Evolutionary conservation across 1,140 invertebrate genomes (phyloP).

Genomic region (Heliothis virescens): DNA sequence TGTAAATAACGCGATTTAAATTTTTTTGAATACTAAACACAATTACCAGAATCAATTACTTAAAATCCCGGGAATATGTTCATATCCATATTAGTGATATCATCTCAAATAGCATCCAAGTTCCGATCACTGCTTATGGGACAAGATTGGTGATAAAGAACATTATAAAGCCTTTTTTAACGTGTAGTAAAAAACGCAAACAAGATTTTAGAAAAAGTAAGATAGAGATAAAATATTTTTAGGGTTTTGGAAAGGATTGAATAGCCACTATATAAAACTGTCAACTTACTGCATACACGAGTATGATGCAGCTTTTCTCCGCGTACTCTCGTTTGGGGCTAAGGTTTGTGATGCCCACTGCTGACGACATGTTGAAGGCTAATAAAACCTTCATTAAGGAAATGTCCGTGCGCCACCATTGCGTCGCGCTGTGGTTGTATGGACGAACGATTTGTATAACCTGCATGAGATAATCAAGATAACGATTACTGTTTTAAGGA

Average conservation of each 20-base stretch:
- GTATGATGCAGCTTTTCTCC: constrained; percentile 67
- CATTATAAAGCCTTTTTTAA: too few relatives aligned
- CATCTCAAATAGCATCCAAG: too few relatives aligned
- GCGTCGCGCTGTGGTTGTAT: constrained; percentile 62
- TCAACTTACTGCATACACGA: constrained; percentile 69
- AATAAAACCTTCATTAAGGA: constrained; percentile 72
- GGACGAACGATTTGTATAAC: constrained; percentile 74
- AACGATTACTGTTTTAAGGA: not conserved
- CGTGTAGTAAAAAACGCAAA: too few relatives aligned
- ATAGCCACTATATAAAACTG: not conserved
- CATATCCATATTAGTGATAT: too few relatives aligned
- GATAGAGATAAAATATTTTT: too few relatives aligned
- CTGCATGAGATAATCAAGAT: constrained; percentile 54
- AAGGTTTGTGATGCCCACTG: constrained; percentile 54
- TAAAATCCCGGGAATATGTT: too few relatives aligned
- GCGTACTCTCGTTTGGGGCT: constrained; percentile 52
- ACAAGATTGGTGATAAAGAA: too few relatives aligned
- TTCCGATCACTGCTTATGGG: too few relatives aligned
- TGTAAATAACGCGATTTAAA: too few relatives aligned
- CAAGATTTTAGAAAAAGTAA: too few relatives aligned
- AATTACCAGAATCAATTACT: too few relatives aligned
- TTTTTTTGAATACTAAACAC: too few relatives aligned
- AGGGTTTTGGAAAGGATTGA: not conserved
- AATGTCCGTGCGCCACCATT: constrained; percentile 74
- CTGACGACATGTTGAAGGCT: constrained; percentile 68